Evolutionary conservation across 2,888 invertebrate genomes (phyloP).

Genomic region (Trypoxylon attenuatum): DNA sequence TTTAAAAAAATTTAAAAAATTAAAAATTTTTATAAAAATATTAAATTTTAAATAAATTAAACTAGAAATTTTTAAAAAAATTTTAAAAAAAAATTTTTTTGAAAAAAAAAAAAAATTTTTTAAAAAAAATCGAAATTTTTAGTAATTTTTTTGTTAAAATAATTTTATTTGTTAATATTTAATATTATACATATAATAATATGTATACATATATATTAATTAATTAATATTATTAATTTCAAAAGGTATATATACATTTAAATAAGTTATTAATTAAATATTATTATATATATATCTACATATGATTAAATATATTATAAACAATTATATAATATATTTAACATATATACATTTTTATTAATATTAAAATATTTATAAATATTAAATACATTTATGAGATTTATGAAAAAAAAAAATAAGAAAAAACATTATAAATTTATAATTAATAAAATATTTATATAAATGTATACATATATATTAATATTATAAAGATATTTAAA

Average conservation of each 20-base stretch:
- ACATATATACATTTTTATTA: background rate
- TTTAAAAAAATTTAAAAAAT: too few relatives aligned
- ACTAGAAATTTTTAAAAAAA: too few relatives aligned
- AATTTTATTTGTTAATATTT: constrained; percentile 81
- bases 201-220: background rate
- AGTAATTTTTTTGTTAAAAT: constrained; percentile 72
- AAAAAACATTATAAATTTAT: too few relatives aligned
- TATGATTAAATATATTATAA: constrained; percentile 62
- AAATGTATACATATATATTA: too few relatives aligned
- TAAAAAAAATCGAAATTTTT: constrained; percentile 42
- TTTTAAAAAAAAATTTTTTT: constrained; percentile 31
- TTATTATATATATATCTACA: constrained; percentile 78
- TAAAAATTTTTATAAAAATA: too few relatives aligned
- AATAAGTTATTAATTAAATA: background rate
- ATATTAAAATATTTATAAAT: background rate
- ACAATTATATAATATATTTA: too few relatives aligned
- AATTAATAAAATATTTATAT: too few relatives aligned
- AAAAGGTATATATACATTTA: background rate
- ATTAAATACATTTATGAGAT: too few relatives aligned
- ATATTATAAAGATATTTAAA: background rate
- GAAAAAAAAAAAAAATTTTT: constrained; percentile 21
- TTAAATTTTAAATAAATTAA: too few relatives aligned
- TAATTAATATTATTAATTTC: background rate
- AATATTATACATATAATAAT: constrained; percentile 74
- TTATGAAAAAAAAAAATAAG: too few relatives aligned